Evolutionary conservation across 2,888 invertebrate species (phyloP), one percentile per base, ranked within the genome.

Genomic region (Phyllotreta striolata): DNA sequence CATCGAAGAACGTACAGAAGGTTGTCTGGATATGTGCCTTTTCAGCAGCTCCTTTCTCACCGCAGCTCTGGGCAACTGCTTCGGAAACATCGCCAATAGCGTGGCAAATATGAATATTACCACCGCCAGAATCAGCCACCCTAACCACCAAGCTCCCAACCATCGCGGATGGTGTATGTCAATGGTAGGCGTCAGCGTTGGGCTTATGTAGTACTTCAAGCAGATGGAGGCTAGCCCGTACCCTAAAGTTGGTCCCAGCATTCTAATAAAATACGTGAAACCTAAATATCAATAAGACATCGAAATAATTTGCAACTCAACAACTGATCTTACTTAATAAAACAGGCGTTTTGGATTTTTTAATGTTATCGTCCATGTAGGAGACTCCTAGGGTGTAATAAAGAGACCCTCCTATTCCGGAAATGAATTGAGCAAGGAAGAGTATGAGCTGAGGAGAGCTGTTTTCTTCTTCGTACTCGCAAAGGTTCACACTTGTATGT

Each of bases 81-180:
- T 87, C 0, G 91, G 91, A 70, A 91, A 91, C 62, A 90, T 82
- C 0, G 88, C 87, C 12, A 91, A 77, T 2, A 90, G 81, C 9
- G 86, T 83, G 0, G 89, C 87, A 7, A 88, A 85, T 6, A 88
- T 66, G 44, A 87, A 82, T 12, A 89, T 81, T 1, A 88, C 77
- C 0, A 84, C 77, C 9, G 86, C 88, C 44, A 90, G 79, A 10
- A 90, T 84, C 14, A 90, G 81, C 88, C 90, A 91, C 0, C 90
- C 91, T 49, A 91, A 76, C 91, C 91, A 92, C 91, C 91, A 92
- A n/a, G 92, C 91, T 0, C 92, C 92, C 46, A 92, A 80, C 92
- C 92, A 92, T 69, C 91, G 84, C 0, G 91, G 91, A 81, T 91
- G 91, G 60, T 84, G 83, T 63, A 84, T 86, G 12, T 84, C 85